Conservation (phyloP, 2,888 invertebrate genomes). For the Ochropleura plecta region DNA sequence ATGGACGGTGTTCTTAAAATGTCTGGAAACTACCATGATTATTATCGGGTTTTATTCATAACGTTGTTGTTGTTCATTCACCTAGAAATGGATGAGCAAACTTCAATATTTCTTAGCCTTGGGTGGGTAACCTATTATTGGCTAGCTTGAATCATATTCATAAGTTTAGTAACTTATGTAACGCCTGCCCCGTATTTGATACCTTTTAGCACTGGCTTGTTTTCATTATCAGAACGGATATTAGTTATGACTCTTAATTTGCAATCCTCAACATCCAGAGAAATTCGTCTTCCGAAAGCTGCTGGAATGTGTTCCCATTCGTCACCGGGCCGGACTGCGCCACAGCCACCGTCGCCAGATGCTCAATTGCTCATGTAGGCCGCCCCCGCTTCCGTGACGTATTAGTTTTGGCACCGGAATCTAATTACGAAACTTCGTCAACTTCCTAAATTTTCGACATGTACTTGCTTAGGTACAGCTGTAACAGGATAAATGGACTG, state of each 20-base stretch:
- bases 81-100: conserved; percentile 25
- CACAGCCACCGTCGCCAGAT: conserved; percentile 64
- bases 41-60: conserved; percentile 25
- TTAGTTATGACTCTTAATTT: conserved; percentile 11
- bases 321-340: conserved; percentile 50
- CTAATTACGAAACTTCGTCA: conserved; percentile 73
- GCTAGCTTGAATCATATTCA: conserved; percentile 7
- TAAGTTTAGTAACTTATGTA: background rate
- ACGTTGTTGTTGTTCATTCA: conserved; percentile 29
- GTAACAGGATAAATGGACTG: conserved; percentile 41
- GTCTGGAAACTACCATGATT: background rate
- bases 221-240: conserved; percentile 23
- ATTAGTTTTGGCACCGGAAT: conserved; percentile 76
- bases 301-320: conserved; percentile 57
- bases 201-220: background rate
- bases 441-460: conserved; percentile 51
- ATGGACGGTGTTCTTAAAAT: background rate
- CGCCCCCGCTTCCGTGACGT: conserved; percentile 73
- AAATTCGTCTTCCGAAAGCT: conserved; percentile 45
- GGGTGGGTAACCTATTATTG: conserved; percentile 17
- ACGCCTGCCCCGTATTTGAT: background rate
- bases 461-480: conserved; percentile 16
- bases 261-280: conserved; percentile 32
- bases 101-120: background rate
- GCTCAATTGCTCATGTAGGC: conserved; percentile 68